Percentiles rank a stretch among this genome's conserved stretches.
phyloP scores from a whole-genome alignment of 2,797 vertebrate genomes.

The Rhinoraja longicauda region DNA sequence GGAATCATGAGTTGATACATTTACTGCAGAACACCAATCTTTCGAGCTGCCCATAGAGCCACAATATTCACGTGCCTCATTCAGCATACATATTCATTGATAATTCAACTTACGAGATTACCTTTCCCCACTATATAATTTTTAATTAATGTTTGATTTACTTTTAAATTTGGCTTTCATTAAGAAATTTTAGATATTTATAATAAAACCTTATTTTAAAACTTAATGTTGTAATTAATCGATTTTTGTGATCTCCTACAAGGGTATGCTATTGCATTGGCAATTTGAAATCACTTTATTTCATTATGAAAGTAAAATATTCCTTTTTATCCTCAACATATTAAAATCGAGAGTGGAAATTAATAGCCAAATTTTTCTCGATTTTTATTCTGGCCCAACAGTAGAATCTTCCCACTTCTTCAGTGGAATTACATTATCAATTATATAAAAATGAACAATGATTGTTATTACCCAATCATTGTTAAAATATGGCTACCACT shows the following conservation, averaged over 20 bases:
- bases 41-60: no score
- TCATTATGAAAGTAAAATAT: conserved; percentile 6
- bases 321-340: background rate
- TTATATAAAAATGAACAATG: conserved; percentile 38
- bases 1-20: no score
- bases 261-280: background rate
- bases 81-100: background rate
- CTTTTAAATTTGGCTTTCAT: background rate
- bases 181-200: background rate
- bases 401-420: conserved; percentile 19
- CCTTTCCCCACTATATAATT: background rate
- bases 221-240: conserved; percentile 28
- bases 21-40: no score
- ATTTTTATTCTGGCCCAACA: background rate
- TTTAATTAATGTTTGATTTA: conserved; percentile 16
- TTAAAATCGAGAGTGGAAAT: background rate
- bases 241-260: background rate
- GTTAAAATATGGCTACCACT: conserved; percentile 36
- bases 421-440: conserved; percentile 25
- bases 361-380: conserved; percentile 1
- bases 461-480: conserved; percentile 38
- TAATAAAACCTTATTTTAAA: conserved; percentile 23
- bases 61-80: no score
- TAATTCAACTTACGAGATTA: background rate
- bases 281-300: background rate